phyloP scores from a whole-genome alignment of 2,888 invertebrate species.

The Torymus aiolomorphi region DNA sequence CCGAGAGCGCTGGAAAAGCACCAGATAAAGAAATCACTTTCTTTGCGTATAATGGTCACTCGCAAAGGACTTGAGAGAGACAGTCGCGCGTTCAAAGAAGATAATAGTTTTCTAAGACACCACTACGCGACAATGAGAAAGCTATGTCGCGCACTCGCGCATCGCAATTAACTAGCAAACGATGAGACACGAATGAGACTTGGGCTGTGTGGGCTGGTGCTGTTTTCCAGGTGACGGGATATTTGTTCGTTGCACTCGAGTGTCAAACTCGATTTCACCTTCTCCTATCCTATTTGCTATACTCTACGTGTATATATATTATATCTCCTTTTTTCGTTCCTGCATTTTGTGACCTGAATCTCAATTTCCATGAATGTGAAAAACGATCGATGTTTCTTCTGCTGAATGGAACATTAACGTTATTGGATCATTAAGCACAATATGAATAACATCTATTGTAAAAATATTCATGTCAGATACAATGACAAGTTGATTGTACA shows the following conservation, averaged over 20 bases:
- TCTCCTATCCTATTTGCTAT: neutral
- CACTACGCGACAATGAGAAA: conserved; percentile 13
- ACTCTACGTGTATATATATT: no score
- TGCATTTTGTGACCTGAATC: conserved; percentile 4
- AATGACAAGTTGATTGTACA: no score
- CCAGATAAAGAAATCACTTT: no score
- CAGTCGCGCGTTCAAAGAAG: conserved; percentile 1
- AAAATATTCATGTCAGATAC: no score
- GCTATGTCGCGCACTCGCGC: conserved; percentile 35
- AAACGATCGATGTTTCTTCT: neutral
- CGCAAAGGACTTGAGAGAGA: neutral
- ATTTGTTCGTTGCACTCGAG: conserved; percentile 10
- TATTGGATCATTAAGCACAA: no score
- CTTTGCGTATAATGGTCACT: no score
- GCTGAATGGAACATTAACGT: no score
- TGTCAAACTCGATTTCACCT: conserved; percentile 16
- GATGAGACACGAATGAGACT: conserved; percentile 63
- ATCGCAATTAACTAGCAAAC: conserved; percentile 36
- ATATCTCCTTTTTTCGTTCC: neutral
- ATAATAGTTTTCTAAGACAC: conserved; percentile 29
- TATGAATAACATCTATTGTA: no score
- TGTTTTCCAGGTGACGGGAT: conserved; percentile 61
- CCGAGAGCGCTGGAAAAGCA: no score
- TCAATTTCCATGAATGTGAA: conserved; percentile 23
- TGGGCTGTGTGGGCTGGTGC: conserved; percentile 69